Evolutionary conservation across 1,140 invertebrate genomes (phyloP), one percentile per base, ranked within the genome.

Genomic region (Drosophila carrolli): DNA sequence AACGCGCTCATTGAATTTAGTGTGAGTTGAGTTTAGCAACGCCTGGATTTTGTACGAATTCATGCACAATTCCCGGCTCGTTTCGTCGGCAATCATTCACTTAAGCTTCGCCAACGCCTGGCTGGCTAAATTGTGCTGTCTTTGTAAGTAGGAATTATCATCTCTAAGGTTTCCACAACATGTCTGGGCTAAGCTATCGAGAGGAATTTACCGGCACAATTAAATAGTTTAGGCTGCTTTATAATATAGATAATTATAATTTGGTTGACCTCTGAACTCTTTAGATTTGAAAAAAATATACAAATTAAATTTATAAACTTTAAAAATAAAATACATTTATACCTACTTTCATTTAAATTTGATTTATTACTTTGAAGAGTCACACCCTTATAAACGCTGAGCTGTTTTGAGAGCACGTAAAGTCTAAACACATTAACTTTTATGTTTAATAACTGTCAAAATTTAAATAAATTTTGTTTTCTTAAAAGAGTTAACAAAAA

Each of bases 81-180:
- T 82, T 76, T 71, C 32, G 48, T 53, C 56, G 67, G 80, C 71
- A 88, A 89, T 88, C 84, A 84, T 88, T 89, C 84, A 88, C 84
- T 88, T 88, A 81, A 88, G 66, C 41, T 38, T 56, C 58, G 67
- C 81, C 81, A 79, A 76, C 81, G 81, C 61, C 70, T 68, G 41
- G 41, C 43, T 63, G 56, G 53, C 56, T 48, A 85, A 85, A 81
- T 84, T 86, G 68, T 35, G 57, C 59, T 40, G 44, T 75, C 72
- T 66, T 43, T 63, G 75, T 78, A 65, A 78, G 75, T 67, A 63
- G 78, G 44, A 71, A 86, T 82, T 58, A 78, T 47, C 38, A 46
- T 43, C 35, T 53, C 27, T 16, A 50, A 68, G 59, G 37, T 51
- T 53, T 37, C 6, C 44, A 14, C 9, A 19, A 8, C 11, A 8